Evolutionary conservation across 1,140 invertebrate species (phyloP), one percentile per base, ranked within the genome.

Genomic region (Trypoxylus dichotomus): DNA sequence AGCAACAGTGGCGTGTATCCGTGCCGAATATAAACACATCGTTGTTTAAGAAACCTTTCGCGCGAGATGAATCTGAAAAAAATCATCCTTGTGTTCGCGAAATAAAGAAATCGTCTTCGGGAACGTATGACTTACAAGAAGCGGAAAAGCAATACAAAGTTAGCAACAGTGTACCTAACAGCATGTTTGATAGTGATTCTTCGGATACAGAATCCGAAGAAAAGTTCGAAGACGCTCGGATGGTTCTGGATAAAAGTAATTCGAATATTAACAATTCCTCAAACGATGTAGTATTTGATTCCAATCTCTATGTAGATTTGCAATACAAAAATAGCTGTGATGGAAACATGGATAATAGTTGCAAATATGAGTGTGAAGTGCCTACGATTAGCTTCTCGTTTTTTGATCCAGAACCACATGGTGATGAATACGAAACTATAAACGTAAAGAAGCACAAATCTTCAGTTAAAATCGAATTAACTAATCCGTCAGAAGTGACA

Each of bases 361-460:
- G 76, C 42, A 72, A 80, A 73, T 83, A 81, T 43, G 82, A 83
- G 76, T 85, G 83, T 77, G 85, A 86, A 75, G 84, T 86, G 3
- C 85, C 85, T 11, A 84, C 79, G 63, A 86, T 86, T 42, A 84
- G 83, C 75, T 86, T 86, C 75, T 84, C 83, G 25, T 85, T 86
- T 77, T 82, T 83, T 47, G 84, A 85, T n/a, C 21, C 37, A n/a
- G 41, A 74, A 41, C 74, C 60, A 24, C n/a, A 78, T 54, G n/a
- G 74, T 7, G 73, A 78, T 21, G 41, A 75, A 25, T 74, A 74
- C 72, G 72, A 74, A 32, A 74, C 72, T n/a, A 29, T 74, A 19
- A 74, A 74, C 41, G 74, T 75, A n/a, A 75, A 54, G 27, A 54
- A 47, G 41, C 74, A 75, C 27, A 75, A 47, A 75, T 75, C 74